Conservation (phyloP, 2,797 vertebrate species). For the Pitangus sulphuratus region DNA sequence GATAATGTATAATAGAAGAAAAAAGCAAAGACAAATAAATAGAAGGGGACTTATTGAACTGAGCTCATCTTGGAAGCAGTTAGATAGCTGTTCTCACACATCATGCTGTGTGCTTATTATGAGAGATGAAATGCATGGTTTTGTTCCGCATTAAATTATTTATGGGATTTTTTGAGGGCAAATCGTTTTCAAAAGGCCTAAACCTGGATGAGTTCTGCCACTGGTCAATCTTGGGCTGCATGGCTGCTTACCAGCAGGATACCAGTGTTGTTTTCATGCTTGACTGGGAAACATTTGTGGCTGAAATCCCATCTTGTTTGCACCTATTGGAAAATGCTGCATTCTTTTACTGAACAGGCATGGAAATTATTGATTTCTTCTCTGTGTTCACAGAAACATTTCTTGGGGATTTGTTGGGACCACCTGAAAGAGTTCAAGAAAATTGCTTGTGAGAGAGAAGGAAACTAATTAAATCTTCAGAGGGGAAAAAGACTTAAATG, state of each 20-base stretch:
- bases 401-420: neutral
- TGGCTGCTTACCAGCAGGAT: constrained; percentile 61
- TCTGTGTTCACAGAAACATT: constrained; percentile 15
- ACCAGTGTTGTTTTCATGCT: constrained; percentile 78
- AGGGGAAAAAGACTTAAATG: constrained; percentile 46
- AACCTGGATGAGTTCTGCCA: constrained; percentile 55
- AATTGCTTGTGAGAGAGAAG: constrained; percentile 45
- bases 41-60: neutral
- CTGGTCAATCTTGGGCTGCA: constrained; percentile 60
- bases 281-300: constrained; percentile 72
- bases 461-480: constrained; percentile 61
- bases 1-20: constrained; percentile 9
- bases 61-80: neutral
- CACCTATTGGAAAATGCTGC: constrained; percentile 47
- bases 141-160: constrained; percentile 6
- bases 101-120: neutral
- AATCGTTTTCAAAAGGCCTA: neutral
- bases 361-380: constrained; percentile 63
- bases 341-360: constrained; percentile 45
- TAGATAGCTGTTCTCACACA: constrained; percentile 3
- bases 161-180: constrained; percentile 1
- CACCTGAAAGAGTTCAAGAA: constrained; percentile 47
- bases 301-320: constrained; percentile 69
- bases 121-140: neutral
- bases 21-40: constrained; percentile 4